A percentile compares a stretch with the other conserved stretches of the same genome.
Evolutionary conservation across 2,113 vertebrate genomes (phyloP).

Genomic region (Nestor notabilis): DNA sequence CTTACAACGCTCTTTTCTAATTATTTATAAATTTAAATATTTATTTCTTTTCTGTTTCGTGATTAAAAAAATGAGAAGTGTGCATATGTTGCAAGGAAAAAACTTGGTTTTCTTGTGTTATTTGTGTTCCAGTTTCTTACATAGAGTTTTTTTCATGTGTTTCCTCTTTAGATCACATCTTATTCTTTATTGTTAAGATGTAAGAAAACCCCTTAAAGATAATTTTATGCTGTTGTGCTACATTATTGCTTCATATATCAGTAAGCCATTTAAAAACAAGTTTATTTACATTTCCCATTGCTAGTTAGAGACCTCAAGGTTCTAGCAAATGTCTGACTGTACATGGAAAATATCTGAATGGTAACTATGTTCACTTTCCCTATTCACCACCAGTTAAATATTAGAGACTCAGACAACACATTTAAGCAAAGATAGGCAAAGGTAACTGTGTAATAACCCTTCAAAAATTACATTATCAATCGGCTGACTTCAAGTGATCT

Average conservation of each 20-base stretch:
- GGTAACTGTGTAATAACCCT: background rate
- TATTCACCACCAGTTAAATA: background rate
- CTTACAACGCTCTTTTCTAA: background rate
- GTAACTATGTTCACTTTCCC: background rate
- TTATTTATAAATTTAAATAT: background rate
- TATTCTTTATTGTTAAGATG: background rate
- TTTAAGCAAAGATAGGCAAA: background rate
- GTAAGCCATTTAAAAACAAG: background rate
- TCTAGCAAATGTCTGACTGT: background rate
- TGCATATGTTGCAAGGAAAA: background rate
- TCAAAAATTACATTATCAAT: background rate
- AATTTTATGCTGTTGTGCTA: background rate
- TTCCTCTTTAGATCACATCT: background rate
- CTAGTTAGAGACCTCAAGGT: constrained; percentile 22
- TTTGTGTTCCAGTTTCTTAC: background rate
- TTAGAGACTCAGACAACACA: background rate
- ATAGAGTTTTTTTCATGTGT: background rate
- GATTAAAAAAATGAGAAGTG: background rate
- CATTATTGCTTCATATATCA: background rate
- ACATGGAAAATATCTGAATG: background rate
- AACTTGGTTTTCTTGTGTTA: background rate
- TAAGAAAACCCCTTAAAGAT: background rate
- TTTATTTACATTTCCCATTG: constrained; percentile 44
- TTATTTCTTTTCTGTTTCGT: background rate
- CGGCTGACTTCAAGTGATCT: background rate